Base-by-base conservation (phyloP, 2,797 vertebrate genomes). In the Cryptoblepharus egeriae region DNA sequence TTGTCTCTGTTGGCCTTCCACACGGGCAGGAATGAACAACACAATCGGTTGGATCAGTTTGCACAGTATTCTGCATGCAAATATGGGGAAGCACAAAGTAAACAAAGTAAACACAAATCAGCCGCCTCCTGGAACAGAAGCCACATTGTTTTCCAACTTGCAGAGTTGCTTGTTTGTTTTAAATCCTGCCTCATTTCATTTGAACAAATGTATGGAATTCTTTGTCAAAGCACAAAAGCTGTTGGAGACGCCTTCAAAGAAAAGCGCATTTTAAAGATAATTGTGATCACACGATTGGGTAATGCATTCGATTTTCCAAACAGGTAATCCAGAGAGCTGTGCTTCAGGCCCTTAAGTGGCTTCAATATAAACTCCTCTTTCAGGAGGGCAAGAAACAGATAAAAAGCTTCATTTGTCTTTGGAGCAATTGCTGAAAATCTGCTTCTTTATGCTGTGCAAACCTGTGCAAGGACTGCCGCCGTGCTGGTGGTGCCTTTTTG, bases 361-460 rank as follows among this genome's bases (percentile, higher is more conserved):
- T 94, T 92, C 95, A 94, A 95, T 79, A 0, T 95, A 95, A 96
- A 96, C 95, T 95, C 80, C 82, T 68, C 82, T 82, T 88, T 87
- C 88, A 84, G 75, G 80, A 82, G 73, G 37, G 78, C 84, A 84
- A 80, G 80, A 88, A 85, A 89, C 55, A 93, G 93, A 94, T 96
- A 93, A 96, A 61, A 95, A 95, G 92, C 88, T 80, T 88, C 93
- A 95, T 95, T 95, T 94, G 83, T 95, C 93, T 96, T 95, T 80
- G 16, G 85, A 86, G 72, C 72, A 65, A 85, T 90, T 1, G 1
- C 80, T 1, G 55, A 90, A 93, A 93, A 93, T 94, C 90, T 94
- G 55, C 88, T 90, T 89, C 90, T 89, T 95, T 95, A 91, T 84
- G 76, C n/a, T 87, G 76, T 10, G 85, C 88, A 91, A 93, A 91